Percentiles rank a stretch among this genome's conserved stretches.
Evolutionary conservation across 2,113 vertebrate genomes (phyloP).

Genomic region (Galemys pyrenaicus): DNA sequence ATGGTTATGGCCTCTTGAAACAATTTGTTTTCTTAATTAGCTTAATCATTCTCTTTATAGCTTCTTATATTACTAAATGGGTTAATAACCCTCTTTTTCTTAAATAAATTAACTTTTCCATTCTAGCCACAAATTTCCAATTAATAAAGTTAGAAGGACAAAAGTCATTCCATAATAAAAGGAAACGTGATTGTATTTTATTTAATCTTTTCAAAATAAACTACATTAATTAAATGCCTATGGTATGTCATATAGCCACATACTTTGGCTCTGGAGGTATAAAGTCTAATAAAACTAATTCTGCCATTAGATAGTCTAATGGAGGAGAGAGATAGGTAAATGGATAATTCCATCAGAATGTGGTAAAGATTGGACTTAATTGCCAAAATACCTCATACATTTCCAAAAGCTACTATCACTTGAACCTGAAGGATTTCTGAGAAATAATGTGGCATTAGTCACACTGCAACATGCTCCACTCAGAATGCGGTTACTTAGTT

Average conservation of each 20-base stretch:
- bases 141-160: constrained; percentile 65
- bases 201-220: constrained; percentile 47
- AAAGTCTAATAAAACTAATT: neutral
- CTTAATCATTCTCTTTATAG: constrained; percentile 71
- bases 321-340: neutral
- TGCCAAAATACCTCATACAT: neutral
- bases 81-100: constrained; percentile 58
- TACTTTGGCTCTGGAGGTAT: neutral
- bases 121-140: constrained; percentile 58
- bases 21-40: constrained; percentile 80
- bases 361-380: neutral
- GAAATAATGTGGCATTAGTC: neutral
- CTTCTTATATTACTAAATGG: constrained; percentile 62
- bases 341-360: neutral
- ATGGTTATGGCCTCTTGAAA: constrained; percentile 68
- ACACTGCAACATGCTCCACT: neutral
- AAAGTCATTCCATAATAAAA: constrained; percentile 32
- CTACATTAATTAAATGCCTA: neutral
- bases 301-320: neutral
- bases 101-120: constrained; percentile 69
- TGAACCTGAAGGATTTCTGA: neutral
- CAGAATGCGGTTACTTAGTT: neutral
- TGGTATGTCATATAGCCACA: neutral
- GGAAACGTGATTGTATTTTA: constrained; percentile 38
- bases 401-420: neutral